These are phyloP conservation scores for Agrochola lychnidis DNA, from an alignment of 2,888 invertebrate species.

Conservation along the genomic window DNA sequence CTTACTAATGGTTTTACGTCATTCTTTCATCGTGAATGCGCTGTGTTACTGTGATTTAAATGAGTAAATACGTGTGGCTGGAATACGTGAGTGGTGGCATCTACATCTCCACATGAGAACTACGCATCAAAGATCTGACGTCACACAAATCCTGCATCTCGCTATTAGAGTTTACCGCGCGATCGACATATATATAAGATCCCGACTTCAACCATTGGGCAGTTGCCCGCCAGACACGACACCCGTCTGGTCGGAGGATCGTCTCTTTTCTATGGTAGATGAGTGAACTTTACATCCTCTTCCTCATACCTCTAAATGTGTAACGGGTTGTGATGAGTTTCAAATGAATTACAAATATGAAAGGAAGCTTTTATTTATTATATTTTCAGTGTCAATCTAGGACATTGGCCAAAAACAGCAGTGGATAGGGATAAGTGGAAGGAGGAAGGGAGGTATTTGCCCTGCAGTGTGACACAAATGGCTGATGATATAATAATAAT, in stretches of 20 bases:
- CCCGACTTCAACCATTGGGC: no score
- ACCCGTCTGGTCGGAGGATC: no score
- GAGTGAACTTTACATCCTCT: no score
- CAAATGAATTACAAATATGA: not conserved
- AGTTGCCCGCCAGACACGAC: no score
- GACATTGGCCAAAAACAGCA: not conserved
- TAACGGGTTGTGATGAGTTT: not conserved
- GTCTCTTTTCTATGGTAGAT: no score
- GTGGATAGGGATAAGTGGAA: not conserved
- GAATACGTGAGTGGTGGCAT: not conserved
- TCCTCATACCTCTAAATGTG: not conserved
- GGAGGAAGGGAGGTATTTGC: not conserved
- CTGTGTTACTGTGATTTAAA: not conserved
- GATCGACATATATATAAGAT: no score
- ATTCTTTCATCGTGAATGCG: not conserved
- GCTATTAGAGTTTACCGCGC: no score
- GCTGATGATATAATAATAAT: not conserved
- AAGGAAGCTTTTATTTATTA: not conserved
- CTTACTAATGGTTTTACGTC: no score
- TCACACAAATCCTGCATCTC: no score
- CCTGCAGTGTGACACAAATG: not conserved
- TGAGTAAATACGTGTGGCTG: not conserved
- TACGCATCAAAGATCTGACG: no score
- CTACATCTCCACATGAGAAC: no score
- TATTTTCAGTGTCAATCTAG: no score